These are phyloP conservation scores for Cyrtorhinus lividipennis DNA, from an alignment of 1,140 invertebrate genomes.

Conservation along the genomic window DNA sequence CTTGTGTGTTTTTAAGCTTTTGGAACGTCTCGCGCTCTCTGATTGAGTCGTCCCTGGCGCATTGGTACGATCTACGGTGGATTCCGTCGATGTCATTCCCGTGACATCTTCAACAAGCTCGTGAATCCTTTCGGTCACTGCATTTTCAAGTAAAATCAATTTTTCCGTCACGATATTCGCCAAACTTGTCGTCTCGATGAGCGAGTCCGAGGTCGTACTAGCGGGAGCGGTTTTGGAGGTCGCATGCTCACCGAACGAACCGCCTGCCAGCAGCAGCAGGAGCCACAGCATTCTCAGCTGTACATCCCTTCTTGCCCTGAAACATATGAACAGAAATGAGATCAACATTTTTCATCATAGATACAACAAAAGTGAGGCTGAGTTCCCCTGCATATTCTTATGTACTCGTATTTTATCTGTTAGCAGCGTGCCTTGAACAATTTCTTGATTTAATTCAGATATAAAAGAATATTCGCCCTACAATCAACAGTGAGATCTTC, in stretches of 20 bases:
- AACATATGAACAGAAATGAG: background rate
- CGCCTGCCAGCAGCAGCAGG: conserved; percentile 8
- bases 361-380: no score
- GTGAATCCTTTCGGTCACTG: background rate
- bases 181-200: background rate
- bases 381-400: no score
- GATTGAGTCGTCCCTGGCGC: background rate
- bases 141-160: background rate
- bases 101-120: background rate
- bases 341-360: no score
- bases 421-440: no score
- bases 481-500: no score
- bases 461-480: no score
- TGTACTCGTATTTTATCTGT: no score
- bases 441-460: no score
- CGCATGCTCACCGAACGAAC: background rate
- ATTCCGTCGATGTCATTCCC: background rate
- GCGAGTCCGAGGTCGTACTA: background rate
- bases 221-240: background rate
- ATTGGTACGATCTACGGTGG: background rate
- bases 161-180: background rate
- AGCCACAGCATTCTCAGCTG: conserved; percentile 10
- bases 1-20: background rate
- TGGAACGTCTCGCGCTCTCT: background rate
- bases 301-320: background rate